A percentile compares a stretch with the other conserved stretches of the same genome.
These are phyloP conservation scores for Vireo altiloquus DNA, from an alignment of 2,113 vertebrate species.

Conservation along the genomic window DNA sequence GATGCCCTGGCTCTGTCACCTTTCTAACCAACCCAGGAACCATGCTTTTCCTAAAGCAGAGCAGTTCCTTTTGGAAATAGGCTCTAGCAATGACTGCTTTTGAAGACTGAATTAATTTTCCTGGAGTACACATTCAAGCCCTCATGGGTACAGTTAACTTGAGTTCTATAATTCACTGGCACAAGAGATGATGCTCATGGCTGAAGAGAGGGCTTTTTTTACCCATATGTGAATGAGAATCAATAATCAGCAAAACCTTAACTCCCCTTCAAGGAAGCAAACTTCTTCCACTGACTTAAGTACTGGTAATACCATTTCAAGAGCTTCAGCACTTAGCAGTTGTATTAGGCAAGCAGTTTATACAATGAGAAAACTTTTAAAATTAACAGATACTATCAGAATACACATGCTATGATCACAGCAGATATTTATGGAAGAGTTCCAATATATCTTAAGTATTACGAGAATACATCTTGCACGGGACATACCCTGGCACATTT, in stretches of 20 bases:
- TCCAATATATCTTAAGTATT: not conserved
- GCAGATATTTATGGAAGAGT: not conserved
- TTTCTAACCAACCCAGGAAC: not conserved
- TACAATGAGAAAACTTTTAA: not conserved
- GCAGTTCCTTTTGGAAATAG: not conserved
- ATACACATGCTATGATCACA: not conserved
- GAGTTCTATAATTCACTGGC: not conserved
- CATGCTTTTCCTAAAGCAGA: not conserved
- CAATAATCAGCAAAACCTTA: not conserved
- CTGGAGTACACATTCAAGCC: not conserved
- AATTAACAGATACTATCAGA: not conserved
- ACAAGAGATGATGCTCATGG: not conserved
- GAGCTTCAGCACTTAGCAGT: fast-evolving
- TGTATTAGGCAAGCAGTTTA: not conserved
- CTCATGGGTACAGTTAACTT: not conserved
- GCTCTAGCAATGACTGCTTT: not conserved
- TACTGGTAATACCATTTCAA: not conserved
- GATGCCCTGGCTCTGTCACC: not conserved
- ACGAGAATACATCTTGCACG: not conserved
- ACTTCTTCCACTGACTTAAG: not conserved
- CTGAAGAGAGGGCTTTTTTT: not conserved
- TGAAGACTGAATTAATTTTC: not conserved
- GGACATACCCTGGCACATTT: not conserved
- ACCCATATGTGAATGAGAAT: not conserved
- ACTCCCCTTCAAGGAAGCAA: not conserved